These are phyloP conservation scores for Calosoma granatense DNA, from an alignment of 1,140 invertebrate genomes.

Conservation along the genomic window DNA sequence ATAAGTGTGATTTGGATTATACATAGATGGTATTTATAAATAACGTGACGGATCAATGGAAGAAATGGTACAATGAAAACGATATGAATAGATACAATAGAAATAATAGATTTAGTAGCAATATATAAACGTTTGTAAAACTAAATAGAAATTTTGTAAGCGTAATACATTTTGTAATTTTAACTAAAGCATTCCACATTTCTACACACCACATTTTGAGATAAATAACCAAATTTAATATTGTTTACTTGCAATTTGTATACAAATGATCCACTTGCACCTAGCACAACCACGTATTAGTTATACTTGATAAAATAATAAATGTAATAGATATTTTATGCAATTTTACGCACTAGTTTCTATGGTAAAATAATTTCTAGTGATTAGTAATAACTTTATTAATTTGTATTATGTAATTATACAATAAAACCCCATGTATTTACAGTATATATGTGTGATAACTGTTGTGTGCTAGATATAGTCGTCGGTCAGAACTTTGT, in stretches of 20 bases:
- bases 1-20: too few relatives aligned
- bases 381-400: too few relatives aligned
- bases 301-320: background rate
- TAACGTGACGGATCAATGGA: too few relatives aligned
- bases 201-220: conserved; percentile 5
- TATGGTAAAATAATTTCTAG: too few relatives aligned
- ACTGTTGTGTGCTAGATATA: too few relatives aligned
- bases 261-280: conserved; percentile 1
- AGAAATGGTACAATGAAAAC: too few relatives aligned
- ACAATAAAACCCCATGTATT: conserved; percentile 4
- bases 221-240: background rate
- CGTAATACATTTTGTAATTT: background rate
- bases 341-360: conserved; percentile 1
- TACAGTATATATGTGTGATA: background rate
- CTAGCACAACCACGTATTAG: background rate
- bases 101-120: background rate
- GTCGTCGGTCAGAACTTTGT: too few relatives aligned
- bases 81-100: too few relatives aligned
- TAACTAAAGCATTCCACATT: too few relatives aligned
- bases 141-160: background rate
- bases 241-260: background rate
- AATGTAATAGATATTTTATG: background rate
- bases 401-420: conserved; percentile 9
- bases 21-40: too few relatives aligned
- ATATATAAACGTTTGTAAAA: background rate